Percentiles rank a stretch among this genome's conserved stretches.
phyloP scores from a whole-genome alignment of 2,113 vertebrate genomes.

The Tringa solitaria region DNA sequence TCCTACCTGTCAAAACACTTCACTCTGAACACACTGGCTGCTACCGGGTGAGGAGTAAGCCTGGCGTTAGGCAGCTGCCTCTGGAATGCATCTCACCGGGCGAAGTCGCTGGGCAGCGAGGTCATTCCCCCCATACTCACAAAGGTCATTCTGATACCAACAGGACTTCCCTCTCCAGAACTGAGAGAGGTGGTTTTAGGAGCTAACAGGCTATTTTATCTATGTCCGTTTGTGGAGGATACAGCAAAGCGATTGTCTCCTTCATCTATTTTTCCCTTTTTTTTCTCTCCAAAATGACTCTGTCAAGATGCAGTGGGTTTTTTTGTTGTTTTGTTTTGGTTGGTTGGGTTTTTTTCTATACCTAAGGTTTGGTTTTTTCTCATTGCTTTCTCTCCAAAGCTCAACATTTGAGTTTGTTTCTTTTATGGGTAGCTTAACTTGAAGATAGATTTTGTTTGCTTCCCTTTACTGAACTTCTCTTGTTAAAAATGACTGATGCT shows the following conservation, averaged over 20 bases:
- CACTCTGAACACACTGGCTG: background rate
- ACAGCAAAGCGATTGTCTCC: background rate
- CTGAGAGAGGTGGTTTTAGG: background rate
- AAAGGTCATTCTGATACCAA: background rate
- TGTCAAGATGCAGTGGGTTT: background rate
- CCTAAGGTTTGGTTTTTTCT: background rate
- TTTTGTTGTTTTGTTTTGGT: background rate
- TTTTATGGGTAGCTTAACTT: background rate
- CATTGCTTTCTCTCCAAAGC: background rate
- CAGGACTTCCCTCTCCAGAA: background rate
- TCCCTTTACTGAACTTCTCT: conserved; percentile 16
- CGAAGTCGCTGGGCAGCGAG: background rate
- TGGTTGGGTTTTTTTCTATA: background rate
- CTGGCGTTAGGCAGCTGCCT: background rate
- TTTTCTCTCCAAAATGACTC: background rate
- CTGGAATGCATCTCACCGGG: background rate
- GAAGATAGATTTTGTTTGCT: conserved; percentile 36
- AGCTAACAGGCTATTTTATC: background rate
- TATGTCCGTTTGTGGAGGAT: background rate
- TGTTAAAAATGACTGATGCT: conserved; percentile 68
- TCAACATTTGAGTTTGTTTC: background rate
- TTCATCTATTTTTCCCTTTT: background rate
- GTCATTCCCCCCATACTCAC: background rate
- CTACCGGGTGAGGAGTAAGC: background rate
- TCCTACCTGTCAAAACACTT: conserved; percentile 61